Evolutionary conservation across 2,797 vertebrate species (phyloP).

Genomic region (Mastacembelus armatus): DNA sequence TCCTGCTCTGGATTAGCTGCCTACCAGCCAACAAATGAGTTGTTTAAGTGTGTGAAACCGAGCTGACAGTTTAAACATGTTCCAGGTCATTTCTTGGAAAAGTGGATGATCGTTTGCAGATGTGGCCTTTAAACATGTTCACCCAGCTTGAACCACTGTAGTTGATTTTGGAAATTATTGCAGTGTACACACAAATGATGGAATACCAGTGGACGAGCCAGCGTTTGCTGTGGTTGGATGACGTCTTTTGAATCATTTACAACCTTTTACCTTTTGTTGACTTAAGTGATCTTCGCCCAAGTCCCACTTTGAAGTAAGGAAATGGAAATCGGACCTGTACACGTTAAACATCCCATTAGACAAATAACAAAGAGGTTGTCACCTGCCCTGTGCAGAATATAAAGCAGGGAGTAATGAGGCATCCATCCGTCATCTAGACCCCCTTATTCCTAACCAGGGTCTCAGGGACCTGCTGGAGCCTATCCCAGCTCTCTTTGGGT

Average conservation of each 20-base stretch:
- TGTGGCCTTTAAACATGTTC: conserved; percentile 3
- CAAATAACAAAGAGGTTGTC: background rate
- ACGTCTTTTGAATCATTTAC: conserved; percentile 1
- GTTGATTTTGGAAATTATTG: background rate
- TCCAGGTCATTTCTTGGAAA: background rate
- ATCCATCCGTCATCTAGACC: too few relatives aligned
- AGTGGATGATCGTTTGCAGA: background rate
- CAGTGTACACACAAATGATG: background rate
- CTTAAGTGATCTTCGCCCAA: background rate
- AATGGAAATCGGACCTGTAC: background rate
- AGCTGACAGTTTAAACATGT: too few relatives aligned
- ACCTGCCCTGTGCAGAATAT: too few relatives aligned
- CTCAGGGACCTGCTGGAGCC: too few relatives aligned
- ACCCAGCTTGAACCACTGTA: background rate
- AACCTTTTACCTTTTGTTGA: background rate
- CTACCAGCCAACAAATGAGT: too few relatives aligned
- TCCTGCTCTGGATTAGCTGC: too few relatives aligned
- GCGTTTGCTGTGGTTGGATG: background rate
- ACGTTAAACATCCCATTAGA: background rate
- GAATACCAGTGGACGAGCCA: background rate
- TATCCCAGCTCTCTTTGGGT: too few relatives aligned
- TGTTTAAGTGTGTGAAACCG: too few relatives aligned
- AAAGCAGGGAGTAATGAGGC: too few relatives aligned
- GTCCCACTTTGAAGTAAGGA: background rate
- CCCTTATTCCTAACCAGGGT: too few relatives aligned